Evolutionary conservation across 2,113 vertebrate species (phyloP).

Genomic region (Benitochromis conjunctus): DNA sequence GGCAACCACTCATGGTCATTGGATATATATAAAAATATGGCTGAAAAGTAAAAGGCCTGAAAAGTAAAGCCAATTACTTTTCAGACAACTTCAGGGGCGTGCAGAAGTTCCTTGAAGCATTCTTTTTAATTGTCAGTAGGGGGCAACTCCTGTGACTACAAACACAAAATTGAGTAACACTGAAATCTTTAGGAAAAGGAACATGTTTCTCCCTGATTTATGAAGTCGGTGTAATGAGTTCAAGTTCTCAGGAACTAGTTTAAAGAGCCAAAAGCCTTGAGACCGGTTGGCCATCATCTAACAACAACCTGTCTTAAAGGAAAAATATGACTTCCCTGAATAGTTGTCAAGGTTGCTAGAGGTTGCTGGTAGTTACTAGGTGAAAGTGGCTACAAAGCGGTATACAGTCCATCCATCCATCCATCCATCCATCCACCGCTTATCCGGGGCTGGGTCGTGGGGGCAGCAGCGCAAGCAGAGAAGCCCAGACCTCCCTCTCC

Average conservation of each 20-base stretch:
- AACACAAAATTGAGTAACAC: background rate
- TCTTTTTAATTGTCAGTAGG: background rate
- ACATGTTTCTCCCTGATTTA: background rate
- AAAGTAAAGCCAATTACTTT: background rate
- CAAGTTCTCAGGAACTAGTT: background rate
- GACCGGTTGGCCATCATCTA: background rate
- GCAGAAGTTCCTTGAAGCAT: background rate
- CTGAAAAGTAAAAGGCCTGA: background rate
- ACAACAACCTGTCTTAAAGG: background rate
- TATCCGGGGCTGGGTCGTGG: too few relatives aligned
- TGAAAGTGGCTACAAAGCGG: background rate
- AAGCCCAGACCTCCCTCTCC: too few relatives aligned
- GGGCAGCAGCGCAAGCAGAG: too few relatives aligned
- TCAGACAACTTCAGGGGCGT: background rate
- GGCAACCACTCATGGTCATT: background rate
- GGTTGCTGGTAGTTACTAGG: background rate
- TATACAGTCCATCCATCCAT: too few relatives aligned
- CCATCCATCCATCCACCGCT: too few relatives aligned
- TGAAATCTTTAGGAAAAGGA: background rate
- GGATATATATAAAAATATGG: background rate
- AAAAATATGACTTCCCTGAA: background rate
- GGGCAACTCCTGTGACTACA: background rate
- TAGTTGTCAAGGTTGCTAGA: rapidly evolving
- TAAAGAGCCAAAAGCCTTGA: background rate
- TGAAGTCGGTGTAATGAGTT: background rate